Conservation (phyloP, 2,888 invertebrate genomes). For the Diabrotica balteata region DNA sequence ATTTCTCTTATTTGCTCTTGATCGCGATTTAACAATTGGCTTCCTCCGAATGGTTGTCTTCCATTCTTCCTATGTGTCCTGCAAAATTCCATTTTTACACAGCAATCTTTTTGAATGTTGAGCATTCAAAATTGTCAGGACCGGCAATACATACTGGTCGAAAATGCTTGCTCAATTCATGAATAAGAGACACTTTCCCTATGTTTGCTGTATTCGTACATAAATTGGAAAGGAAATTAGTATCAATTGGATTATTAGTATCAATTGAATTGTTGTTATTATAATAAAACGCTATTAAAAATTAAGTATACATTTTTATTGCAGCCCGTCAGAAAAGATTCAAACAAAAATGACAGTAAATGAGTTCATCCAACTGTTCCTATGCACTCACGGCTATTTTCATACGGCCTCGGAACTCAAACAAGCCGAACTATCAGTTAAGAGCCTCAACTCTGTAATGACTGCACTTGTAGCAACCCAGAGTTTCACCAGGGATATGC, state of each 20-base stretch:
- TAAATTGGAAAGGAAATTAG: background rate
- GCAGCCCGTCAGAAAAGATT: conserved; percentile 59
- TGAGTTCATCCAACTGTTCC: conserved; percentile 67
- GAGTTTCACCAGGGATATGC: conserved; percentile 76
- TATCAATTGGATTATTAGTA: background rate
- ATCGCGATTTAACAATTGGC: no score
- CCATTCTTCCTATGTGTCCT: no score
- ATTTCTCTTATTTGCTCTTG: no score
- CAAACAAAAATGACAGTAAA: conserved; percentile 68
- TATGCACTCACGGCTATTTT: conserved; percentile 69
- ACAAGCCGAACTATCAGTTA: conserved; percentile 68
- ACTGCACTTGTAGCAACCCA: conserved; percentile 81
- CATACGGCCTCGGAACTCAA: conserved; percentile 65
- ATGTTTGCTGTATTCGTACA: no score
- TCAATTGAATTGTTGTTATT: background rate
- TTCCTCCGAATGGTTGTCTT: no score
- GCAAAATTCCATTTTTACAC: no score
- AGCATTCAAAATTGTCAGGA: no score
- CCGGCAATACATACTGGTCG: no score
- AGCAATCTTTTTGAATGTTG: no score
- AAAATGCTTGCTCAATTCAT: no score
- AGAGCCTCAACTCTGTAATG: conserved; percentile 72
- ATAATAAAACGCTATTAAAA: background rate
- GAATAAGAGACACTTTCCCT: no score
- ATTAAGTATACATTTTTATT: conserved; percentile 17